Conservation (phyloP, 2,113 vertebrate species). For the Salvelinus fontinalis region DNA sequence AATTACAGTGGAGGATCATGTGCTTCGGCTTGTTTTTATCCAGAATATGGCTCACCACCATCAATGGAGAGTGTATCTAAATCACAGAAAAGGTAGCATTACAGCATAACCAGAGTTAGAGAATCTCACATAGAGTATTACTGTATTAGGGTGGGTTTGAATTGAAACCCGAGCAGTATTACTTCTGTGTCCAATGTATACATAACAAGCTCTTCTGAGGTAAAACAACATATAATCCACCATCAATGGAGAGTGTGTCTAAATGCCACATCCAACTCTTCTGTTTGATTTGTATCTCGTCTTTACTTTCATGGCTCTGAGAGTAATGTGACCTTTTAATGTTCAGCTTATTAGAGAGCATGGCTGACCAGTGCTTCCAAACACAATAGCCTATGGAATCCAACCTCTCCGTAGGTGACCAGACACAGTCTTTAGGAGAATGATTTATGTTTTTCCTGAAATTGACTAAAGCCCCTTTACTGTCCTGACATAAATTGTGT, state of each 20-base stretch:
- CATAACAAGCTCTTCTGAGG: too few relatives aligned
- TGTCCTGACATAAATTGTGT: slow-evolving; percentile 14
- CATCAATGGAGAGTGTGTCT: too few relatives aligned
- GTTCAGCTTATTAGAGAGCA: slow-evolving; percentile 63
- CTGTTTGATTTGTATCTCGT: slow-evolving; percentile 23
- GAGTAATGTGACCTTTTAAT: slow-evolving; percentile 65
- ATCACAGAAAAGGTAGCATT: slow-evolving; percentile 17
- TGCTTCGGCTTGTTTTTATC: slow-evolving; percentile 48
- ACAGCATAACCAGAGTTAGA: slow-evolving; percentile 18
- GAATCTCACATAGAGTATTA: slow-evolving; percentile 27
- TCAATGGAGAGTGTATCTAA: too few relatives aligned
- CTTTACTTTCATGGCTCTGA: slow-evolving; percentile 29
- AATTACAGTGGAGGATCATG: slow-evolving; percentile 48
- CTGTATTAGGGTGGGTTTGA: too few relatives aligned
- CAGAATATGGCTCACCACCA: slow-evolving; percentile 8
- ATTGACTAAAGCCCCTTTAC: slow-evolving; percentile 3
- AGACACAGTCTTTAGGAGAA: slow-evolving; percentile 33
- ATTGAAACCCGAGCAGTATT: too few relatives aligned
- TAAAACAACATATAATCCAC: too few relatives aligned
- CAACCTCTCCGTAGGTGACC: slow-evolving; percentile 50
- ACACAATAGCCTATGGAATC: slow-evolving; percentile 50
- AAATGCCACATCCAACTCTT: background rate
- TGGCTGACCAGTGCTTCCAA: slow-evolving; percentile 41
- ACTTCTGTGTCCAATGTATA: too few relatives aligned
- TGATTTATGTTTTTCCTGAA: slow-evolving; percentile 46